These are phyloP conservation scores for Heterodera carotae DNA, from an alignment of 1,140 invertebrate species.

Conservation along the genomic window DNA sequence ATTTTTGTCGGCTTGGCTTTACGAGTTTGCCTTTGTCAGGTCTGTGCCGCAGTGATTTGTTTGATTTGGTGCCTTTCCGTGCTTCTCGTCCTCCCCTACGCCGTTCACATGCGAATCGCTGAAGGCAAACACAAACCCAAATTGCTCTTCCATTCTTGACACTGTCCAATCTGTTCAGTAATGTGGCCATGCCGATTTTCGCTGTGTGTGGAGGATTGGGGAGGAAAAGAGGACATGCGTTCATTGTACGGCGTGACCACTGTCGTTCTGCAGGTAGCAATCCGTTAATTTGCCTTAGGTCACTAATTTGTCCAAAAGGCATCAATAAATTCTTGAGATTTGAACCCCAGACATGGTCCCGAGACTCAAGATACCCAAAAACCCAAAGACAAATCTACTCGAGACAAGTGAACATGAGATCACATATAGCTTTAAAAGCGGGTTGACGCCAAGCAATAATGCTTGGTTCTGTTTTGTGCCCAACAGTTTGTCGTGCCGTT, in stretches of 20 bases:
- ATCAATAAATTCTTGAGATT: too few relatives aligned
- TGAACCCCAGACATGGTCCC: too few relatives aligned
- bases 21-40: slow-evolving; percentile 68
- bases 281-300: too few relatives aligned
- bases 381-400: too few relatives aligned
- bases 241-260: slow-evolving; percentile 82
- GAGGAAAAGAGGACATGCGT: slow-evolving; percentile 42
- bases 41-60: slow-evolving; percentile 78
- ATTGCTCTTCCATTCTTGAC: neutral
- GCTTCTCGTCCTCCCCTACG: slow-evolving; percentile 85
- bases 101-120: slow-evolving; percentile 76
- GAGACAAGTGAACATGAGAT: too few relatives aligned
- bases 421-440: neutral
- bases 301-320: too few relatives aligned
- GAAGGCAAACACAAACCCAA: slow-evolving; percentile 31
- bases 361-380: too few relatives aligned
- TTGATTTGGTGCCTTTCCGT: slow-evolving; percentile 86
- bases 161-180: slow-evolving; percentile 22
- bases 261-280: slow-evolving; percentile 78
- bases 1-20: neutral
- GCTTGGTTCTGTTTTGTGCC: too few relatives aligned
- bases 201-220: slow-evolving; percentile 60
- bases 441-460: too few relatives aligned
- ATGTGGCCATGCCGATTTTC: slow-evolving; percentile 53
- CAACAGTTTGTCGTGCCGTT: slow-evolving; percentile 94